These are phyloP conservation scores for Chaetops frenatus DNA, from an alignment of 2,113 vertebrate genomes.

Conservation along the genomic window DNA sequence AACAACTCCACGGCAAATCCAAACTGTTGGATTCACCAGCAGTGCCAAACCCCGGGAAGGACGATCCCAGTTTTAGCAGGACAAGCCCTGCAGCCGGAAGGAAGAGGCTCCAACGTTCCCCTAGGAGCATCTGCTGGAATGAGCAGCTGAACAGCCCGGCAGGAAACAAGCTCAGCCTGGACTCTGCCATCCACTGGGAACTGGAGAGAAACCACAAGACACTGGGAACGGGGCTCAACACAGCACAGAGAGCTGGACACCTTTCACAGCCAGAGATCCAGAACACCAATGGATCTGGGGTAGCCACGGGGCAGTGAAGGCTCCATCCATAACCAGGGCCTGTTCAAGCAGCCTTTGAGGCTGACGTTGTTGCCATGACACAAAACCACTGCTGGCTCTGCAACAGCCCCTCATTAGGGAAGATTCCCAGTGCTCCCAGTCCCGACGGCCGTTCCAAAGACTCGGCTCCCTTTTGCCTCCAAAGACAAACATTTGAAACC, in stretches of 20 bases:
- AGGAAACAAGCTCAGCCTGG: constrained; percentile 62
- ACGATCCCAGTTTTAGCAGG: constrained; percentile 29
- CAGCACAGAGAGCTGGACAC: neutral
- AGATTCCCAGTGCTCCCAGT: neutral
- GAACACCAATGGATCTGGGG: neutral
- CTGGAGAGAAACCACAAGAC: constrained; percentile 64
- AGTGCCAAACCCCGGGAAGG: constrained; percentile 70
- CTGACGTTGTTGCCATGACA: neutral
- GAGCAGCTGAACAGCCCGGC: constrained; percentile 66
- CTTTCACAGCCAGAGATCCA: constrained; percentile 9
- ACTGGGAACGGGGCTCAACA: constrained; percentile 44
- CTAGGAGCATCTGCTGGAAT: constrained; percentile 64
- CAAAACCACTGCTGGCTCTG: neutral
- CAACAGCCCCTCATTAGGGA: constrained; percentile 19
- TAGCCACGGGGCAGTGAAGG: neutral
- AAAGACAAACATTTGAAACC: neutral
- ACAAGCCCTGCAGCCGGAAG: constrained; percentile 66
- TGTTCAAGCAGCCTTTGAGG: neutral
- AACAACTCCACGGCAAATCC: constrained; percentile 40
- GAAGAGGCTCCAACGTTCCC: constrained; percentile 58
- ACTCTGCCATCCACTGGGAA: constrained; percentile 56
- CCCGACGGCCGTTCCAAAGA: neutral
- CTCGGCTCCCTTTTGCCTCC: neutral
- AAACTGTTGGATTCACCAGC: constrained; percentile 2
- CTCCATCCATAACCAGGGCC: neutral